Conservation (phyloP, 1,140 invertebrate genomes). For the Aphelenchoides besseyi region DNA sequence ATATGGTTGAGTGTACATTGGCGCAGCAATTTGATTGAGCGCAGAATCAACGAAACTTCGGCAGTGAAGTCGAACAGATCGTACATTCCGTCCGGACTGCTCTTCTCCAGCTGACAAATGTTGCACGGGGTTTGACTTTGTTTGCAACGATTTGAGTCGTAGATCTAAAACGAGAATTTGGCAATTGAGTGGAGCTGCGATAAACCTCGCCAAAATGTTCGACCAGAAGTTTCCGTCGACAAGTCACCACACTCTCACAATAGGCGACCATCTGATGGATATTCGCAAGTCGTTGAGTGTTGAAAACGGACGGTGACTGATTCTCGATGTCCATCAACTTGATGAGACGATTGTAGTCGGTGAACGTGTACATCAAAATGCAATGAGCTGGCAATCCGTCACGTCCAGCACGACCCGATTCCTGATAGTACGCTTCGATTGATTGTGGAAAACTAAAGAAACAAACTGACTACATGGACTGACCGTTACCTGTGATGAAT, state of each 20-base stretch:
- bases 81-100: too few relatives aligned
- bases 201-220: constrained; percentile 50
- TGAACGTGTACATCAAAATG: constrained; percentile 75
- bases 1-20: too few relatives aligned
- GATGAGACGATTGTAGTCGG: constrained; percentile 74
- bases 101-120: too few relatives aligned
- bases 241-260: constrained; percentile 46
- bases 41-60: too few relatives aligned
- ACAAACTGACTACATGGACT: too few relatives aligned
- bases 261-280: constrained; percentile 42
- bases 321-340: constrained; percentile 64
- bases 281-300: constrained; percentile 28
- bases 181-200: too few relatives aligned
- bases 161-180: too few relatives aligned
- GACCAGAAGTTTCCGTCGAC: constrained; percentile 46
- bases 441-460: constrained; percentile 82
- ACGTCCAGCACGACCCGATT: constrained; percentile 87
- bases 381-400: constrained; percentile 82
- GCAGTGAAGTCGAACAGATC: too few relatives aligned
- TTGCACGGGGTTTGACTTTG: too few relatives aligned
- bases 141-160: too few relatives aligned
- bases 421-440: constrained; percentile 96
- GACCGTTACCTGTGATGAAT: constrained; percentile 66
- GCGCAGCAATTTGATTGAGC: too few relatives aligned
- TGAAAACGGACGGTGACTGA: background rate